Evolutionary conservation across 1,140 invertebrate species (phyloP).

Genomic region (Diploscapter pachys): DNA sequence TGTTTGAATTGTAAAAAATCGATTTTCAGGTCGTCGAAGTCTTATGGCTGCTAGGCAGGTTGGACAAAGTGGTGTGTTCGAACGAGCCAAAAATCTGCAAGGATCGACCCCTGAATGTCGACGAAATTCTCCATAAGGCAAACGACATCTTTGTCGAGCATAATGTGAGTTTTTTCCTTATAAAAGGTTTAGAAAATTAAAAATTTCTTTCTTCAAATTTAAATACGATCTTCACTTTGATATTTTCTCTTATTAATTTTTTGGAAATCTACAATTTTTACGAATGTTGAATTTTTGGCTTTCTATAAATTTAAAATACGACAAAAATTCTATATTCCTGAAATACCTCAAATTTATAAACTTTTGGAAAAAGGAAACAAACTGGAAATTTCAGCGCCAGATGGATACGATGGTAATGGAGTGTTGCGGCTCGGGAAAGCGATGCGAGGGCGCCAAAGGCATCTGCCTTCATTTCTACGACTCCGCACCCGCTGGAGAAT

Average conservation of each 20-base stretch:
- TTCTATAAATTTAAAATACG: no score
- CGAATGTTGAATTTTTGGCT: no score
- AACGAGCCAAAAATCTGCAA: constrained; percentile 58
- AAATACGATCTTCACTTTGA: no score
- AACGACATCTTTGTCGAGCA: constrained; percentile 92
- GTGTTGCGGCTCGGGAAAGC: constrained; percentile 75
- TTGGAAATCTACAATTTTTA: no score
- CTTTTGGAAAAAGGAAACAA: constrained; percentile 9
- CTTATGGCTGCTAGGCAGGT: constrained; percentile 73
- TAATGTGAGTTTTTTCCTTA: constrained; percentile 69
- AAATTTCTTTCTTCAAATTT: no score
- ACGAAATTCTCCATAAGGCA: constrained; percentile 85
- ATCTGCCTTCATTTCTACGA: constrained; percentile 97
- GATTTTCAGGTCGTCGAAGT: constrained; percentile 76
- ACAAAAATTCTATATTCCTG: not conserved
- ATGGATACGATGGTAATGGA: constrained; percentile 81
- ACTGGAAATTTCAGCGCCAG: constrained; percentile 66
- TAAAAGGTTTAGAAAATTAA: no score
- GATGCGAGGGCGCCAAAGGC: constrained; percentile 83
- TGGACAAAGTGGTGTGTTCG: constrained; percentile 53
- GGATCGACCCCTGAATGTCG: constrained; percentile 84
- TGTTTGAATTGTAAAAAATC: not conserved
- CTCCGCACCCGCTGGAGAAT: constrained; percentile 90
- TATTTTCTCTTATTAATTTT: no score
- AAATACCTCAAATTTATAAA: constrained; percentile 3